Conservation (phyloP, 2,113 vertebrate genomes). For the Martes martes region DNA sequence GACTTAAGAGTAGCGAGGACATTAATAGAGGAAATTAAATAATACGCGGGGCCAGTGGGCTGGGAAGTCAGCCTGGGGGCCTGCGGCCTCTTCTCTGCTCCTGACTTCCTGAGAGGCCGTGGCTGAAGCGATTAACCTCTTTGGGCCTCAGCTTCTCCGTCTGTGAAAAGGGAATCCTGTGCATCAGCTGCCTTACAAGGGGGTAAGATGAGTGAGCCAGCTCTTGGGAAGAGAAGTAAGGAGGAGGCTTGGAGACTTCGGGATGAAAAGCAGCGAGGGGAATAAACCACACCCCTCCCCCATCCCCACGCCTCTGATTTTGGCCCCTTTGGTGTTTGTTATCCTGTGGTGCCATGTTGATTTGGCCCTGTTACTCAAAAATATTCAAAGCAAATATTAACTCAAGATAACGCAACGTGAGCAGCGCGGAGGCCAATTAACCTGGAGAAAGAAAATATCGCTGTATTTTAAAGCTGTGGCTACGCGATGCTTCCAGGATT, state of each 20-base stretch:
- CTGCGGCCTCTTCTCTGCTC: background rate
- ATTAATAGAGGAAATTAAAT: background rate
- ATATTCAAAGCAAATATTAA: constrained; percentile 48
- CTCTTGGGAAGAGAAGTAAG: background rate
- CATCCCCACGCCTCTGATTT: rapidly evolving
- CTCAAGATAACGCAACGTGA: background rate
- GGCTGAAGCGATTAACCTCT: background rate
- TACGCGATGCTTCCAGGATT: background rate
- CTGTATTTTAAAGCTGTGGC: background rate
- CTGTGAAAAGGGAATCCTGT: background rate
- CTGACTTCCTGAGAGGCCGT: background rate
- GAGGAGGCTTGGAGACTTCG: background rate
- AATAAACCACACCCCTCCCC: rapidly evolving
- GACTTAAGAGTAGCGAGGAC: background rate
- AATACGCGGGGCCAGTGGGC: background rate
- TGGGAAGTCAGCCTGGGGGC: background rate
- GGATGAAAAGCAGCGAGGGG: background rate
- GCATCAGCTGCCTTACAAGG: rapidly evolving
- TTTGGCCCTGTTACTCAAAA: constrained; percentile 14
- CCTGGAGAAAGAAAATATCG: background rate
- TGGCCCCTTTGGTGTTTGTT: background rate
- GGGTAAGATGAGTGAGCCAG: background rate
- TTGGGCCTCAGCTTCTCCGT: background rate
- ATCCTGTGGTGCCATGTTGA: background rate
- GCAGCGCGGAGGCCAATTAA: background rate